phyloP scores from a whole-genome alignment of 1,140 invertebrate genomes.

The Scaptomyza pallida region DNA sequence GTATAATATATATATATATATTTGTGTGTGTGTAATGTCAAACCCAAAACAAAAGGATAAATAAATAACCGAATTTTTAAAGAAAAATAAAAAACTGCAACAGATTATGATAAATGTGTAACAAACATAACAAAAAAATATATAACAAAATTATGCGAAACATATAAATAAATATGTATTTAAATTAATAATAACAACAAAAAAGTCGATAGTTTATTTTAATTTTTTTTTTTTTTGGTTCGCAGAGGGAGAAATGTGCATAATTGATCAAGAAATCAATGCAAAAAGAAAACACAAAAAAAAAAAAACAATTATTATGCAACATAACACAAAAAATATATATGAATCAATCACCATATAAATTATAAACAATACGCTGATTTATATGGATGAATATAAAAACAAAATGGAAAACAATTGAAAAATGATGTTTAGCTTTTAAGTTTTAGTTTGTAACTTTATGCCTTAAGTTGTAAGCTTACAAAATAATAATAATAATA shows the following conservation, averaged over 20 bases:
- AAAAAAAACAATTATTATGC: conserved; percentile 12
- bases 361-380: conserved; percentile 39
- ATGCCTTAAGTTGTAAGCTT: conserved; percentile 83
- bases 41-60: conserved; percentile 19
- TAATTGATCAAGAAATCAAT: conserved; percentile 51
- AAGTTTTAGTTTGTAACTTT: conserved; percentile 82
- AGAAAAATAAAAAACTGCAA: conserved; percentile 1
- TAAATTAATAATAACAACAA: not conserved
- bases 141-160: conserved; percentile 15
- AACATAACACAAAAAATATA: conserved; percentile 42
- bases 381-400: conserved; percentile 37
- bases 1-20: conserved; percentile 41
- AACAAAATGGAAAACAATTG: not conserved
- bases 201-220: conserved; percentile 27
- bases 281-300: conserved; percentile 41
- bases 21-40: conserved; percentile 25
- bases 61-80: conserved; percentile 69
- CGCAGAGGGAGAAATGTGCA: conserved; percentile 20
- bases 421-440: conserved; percentile 67
- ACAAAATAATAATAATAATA: conserved; percentile 77
- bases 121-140: conserved; percentile 15
- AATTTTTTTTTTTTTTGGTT: conserved; percentile 27
- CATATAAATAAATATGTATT: conserved; percentile 18
- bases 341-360: conserved; percentile 37
- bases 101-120: conserved; percentile 34